phyloP scores from a whole-genome alignment of 2,797 vertebrate species.

The Melanogrammus aeglefinus region DNA sequence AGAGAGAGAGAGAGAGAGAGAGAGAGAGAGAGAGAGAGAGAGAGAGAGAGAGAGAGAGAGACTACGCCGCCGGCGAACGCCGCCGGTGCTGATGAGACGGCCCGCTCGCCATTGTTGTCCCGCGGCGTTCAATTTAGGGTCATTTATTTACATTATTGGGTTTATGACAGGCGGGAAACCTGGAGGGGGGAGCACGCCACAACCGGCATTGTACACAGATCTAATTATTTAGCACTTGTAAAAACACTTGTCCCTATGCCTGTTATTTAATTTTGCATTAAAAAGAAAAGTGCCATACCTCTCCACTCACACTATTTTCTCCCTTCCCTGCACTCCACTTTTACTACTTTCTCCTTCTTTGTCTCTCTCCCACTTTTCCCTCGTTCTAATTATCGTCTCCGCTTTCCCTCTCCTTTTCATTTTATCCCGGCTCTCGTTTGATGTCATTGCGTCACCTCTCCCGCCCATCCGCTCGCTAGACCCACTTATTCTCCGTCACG shows the following conservation, averaged over 20 bases:
- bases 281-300: not conserved
- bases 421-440: not conserved
- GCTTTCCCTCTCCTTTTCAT: not conserved
- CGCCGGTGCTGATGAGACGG: conserved; percentile 11
- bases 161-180: conserved; percentile 49
- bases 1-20: not conserved
- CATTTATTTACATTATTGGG: conserved; percentile 67
- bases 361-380: not conserved
- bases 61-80: not conserved
- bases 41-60: conserved; percentile 3
- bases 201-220: conserved; percentile 43
- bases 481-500: not conserved
- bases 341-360: not conserved
- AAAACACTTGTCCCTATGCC: conserved; percentile 25
- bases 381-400: not conserved
- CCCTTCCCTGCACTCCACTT: too few relatives aligned
- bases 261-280: conserved; percentile 29
- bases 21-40: not conserved
- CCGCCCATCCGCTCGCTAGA: not conserved
- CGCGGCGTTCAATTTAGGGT: conserved; percentile 56
- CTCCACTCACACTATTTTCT: too few relatives aligned
- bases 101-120: conserved; percentile 32
- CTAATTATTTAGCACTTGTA: conserved; percentile 60
- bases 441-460: not conserved
- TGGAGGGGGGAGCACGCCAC: conserved; percentile 22